Percentiles rank a stretch among this genome's conserved stretches.
phyloP scores from a whole-genome alignment of 2,888 invertebrate species.

The Dolichomitus sp. region DNA sequence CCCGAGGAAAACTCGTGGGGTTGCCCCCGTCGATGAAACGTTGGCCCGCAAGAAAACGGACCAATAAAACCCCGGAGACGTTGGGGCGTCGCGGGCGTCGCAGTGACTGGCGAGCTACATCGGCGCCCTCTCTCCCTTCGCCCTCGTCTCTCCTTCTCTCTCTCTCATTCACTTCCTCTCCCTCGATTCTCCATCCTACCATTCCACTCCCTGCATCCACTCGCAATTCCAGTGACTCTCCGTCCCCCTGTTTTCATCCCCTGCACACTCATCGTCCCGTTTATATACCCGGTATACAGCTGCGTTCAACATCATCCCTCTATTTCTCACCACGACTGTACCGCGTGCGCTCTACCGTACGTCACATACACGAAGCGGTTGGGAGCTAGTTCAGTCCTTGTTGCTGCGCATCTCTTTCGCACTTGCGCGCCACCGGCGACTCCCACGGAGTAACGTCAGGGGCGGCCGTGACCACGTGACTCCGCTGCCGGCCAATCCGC shows the following conservation, averaged over 20 bases:
- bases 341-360: constrained; percentile 14
- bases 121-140: constrained; percentile 66
- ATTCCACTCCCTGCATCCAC: constrained; percentile 29
- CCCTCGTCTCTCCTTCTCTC: constrained; percentile 51
- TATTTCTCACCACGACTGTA: constrained; percentile 40
- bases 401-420: constrained; percentile 32
- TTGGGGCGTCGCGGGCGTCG: constrained; percentile 85
- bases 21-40: constrained; percentile 45
- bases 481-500: constrained; percentile 78
- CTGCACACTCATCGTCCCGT: constrained; percentile 7
- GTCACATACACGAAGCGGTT: background rate
- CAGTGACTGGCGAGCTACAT: constrained; percentile 84
- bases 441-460: constrained; percentile 63
- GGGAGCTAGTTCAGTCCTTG: constrained; percentile 16
- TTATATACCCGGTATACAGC: constrained; percentile 36
- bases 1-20: constrained; percentile 38
- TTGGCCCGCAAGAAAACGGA: constrained; percentile 65
- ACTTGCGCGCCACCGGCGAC: constrained; percentile 62
- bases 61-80: constrained; percentile 82
- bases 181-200: constrained; percentile 34
- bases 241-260: constrained; percentile 13
- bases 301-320: constrained; percentile 3
- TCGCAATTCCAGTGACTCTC: constrained; percentile 57
- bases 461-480: constrained; percentile 79
- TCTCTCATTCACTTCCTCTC: constrained; percentile 38